These are phyloP conservation scores for Drosophila kambysellisi DNA, from an alignment of 2,888 invertebrate genomes.

Conservation along the genomic window DNA sequence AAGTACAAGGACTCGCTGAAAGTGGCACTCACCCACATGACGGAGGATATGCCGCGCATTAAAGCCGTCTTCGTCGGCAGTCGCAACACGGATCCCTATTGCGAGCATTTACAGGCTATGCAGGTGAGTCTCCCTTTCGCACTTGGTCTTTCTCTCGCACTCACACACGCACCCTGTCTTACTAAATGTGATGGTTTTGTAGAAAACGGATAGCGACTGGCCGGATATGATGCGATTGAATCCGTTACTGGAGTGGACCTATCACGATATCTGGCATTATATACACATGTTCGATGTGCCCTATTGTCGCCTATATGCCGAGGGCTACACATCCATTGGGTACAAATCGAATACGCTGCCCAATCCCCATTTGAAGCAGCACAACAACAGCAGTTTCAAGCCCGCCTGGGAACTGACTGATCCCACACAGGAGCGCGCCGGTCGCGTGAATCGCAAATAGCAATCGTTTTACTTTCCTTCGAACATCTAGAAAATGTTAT, in stretches of 20 bases:
- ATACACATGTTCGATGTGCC: slow-evolving; percentile 91
- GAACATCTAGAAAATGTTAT: background rate
- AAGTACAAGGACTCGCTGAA: slow-evolving; percentile 90
- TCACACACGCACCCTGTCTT: background rate
- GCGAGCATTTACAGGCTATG: slow-evolving; percentile 88
- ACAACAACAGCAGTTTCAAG: slow-evolving; percentile 85
- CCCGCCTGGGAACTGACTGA: slow-evolving; percentile 89
- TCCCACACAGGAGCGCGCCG: slow-evolving; percentile 80
- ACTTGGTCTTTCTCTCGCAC: background rate
- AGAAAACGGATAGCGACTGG: slow-evolving; percentile 96
- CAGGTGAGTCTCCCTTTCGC: slow-evolving; percentile 86
- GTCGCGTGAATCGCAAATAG: slow-evolving; percentile 68
- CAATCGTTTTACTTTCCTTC: background rate
- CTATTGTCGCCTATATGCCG: slow-evolving; percentile 96
- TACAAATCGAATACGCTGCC: slow-evolving; percentile 91
- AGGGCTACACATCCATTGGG: slow-evolving; percentile 96
- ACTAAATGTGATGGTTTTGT: background rate
- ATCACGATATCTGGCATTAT: slow-evolving; percentile 96
- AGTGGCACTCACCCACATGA: slow-evolving; percentile 88
- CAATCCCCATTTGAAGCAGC: slow-evolving; percentile 89
- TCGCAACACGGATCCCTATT: slow-evolving; percentile 94
- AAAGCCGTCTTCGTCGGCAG: slow-evolving; percentile 97
- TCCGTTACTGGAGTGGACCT: slow-evolving; percentile 96
- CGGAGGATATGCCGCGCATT: slow-evolving; percentile 87
- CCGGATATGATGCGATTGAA: slow-evolving; percentile 94